Base-by-base conservation (phyloP, 2,113 vertebrate genomes). In the Xenotilapia leptura region DNA sequence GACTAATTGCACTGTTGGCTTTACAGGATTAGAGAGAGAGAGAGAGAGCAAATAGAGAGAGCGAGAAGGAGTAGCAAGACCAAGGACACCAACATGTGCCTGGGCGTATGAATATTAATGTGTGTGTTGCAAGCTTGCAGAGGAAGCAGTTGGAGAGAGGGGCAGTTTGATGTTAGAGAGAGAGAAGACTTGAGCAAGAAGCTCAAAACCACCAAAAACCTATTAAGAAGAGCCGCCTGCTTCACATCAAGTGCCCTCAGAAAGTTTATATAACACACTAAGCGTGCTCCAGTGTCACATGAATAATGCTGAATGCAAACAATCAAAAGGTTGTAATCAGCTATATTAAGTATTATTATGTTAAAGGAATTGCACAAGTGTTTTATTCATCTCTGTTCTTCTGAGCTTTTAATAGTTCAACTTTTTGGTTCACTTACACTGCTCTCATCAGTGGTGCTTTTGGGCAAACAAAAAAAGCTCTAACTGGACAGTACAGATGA, bases 1-100 rank as follows among this genome's bases (percentile, higher is more conserved):
- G 90, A 92, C 91, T 92, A 93, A 95, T 89, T 91, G 83, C 88
- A 84, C 86, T 91, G 87, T 92, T 85, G 86, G 90, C 87, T 84
- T 93, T 92, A 92, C 83, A 91, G 92, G 90, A 94, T 94, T 92
- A 88, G 8, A 89, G 36, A 45, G 36, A 89, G 36, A 19, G 82
- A 14, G 82, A 68, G 62, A 84, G 83, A 58, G 85, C 42, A 79
- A 86, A 82, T 19, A 68, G 83, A 87, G 68, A 47, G 21, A 73
- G 21, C 45, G 23, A 38, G 70, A 10, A 82, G 40, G 73, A 82
- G 38, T 65, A 82, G 79, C 79, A 82, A 85, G 77, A 83, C 55
- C 49, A 86, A 89, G 88, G 79, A 91, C 47, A 79, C 81, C 38
- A 73, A 6, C 53, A 83, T 85, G 77, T 65, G 75, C 65, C 21